Evolutionary conservation across 2,113 vertebrate genomes (phyloP).

Genomic region (Alouatta palliata): DNA sequence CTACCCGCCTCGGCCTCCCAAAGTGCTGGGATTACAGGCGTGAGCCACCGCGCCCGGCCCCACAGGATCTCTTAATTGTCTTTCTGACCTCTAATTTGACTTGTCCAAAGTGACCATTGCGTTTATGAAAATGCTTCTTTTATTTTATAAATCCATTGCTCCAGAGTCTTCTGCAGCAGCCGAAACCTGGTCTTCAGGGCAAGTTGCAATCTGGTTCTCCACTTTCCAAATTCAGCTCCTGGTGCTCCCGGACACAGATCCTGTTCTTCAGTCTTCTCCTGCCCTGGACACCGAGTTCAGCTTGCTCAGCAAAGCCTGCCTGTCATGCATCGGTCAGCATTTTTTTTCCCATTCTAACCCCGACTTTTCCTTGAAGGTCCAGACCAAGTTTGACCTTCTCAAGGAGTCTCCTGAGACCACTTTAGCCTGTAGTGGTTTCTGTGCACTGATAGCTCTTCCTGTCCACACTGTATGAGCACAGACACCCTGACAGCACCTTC

Average conservation of each 20-base stretch:
- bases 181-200: neutral
- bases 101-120: neutral
- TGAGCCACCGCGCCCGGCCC: too few relatives aligned
- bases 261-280: neutral
- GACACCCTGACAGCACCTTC: accelerated
- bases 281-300: neutral
- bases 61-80: neutral
- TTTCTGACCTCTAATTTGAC: too few relatives aligned
- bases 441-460: accelerated
- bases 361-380: neutral
- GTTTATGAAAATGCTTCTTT: neutral
- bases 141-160: neutral
- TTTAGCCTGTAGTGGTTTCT: neutral
- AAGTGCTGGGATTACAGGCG: too few relatives aligned
- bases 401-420: neutral
- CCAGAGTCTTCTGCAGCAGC: neutral
- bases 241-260: accelerated
- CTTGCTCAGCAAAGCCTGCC: neutral
- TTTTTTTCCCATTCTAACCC: accelerated
- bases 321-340: accelerated
- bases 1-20: too few relatives aligned
- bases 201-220: neutral
- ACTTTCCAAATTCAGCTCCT: neutral
- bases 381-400: neutral
- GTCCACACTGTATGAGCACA: accelerated